These are phyloP conservation scores for Marcusenius ussheri DNA, from an alignment of 2,113 vertebrate species.

Conservation along the genomic window DNA sequence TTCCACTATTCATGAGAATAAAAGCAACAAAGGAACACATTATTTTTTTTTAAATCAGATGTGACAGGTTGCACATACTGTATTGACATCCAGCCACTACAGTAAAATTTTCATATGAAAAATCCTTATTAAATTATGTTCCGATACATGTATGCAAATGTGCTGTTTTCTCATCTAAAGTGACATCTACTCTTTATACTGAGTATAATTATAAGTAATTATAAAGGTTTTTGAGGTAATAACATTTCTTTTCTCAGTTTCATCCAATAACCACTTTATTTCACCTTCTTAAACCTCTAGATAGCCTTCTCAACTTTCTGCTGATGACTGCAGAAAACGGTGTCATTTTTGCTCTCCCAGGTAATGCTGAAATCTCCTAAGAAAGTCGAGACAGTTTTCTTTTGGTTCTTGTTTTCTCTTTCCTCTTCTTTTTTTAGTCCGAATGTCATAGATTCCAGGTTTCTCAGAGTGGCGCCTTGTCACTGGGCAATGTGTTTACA, in stretches of 20 bases:
- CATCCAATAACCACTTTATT: not conserved
- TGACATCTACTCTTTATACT: not conserved
- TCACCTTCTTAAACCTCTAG: not conserved
- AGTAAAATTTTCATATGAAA: not conserved
- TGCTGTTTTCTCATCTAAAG: not conserved
- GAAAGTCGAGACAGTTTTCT: not conserved
- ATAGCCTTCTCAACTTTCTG: not conserved
- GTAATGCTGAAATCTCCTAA: not conserved
- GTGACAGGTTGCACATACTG: not conserved
- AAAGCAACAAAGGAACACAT: not conserved
- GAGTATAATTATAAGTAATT: not conserved
- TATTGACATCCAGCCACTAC: not conserved
- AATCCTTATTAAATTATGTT: not conserved
- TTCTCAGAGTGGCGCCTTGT: not conserved
- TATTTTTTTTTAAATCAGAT: not conserved
- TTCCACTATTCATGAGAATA: not conserved
- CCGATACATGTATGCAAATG: not conserved
- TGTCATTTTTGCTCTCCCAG: not conserved
- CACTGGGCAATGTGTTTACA: not conserved
- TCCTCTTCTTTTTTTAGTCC: not conserved
- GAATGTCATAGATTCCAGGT: not conserved
- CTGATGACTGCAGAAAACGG: not conserved
- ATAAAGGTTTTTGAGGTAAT: not conserved
- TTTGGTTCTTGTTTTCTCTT: not conserved
- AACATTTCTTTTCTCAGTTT: not conserved